These are phyloP conservation scores for Pardosa pseudoannulata DNA, from an alignment of 2,888 invertebrate species.

Conservation along the genomic window DNA sequence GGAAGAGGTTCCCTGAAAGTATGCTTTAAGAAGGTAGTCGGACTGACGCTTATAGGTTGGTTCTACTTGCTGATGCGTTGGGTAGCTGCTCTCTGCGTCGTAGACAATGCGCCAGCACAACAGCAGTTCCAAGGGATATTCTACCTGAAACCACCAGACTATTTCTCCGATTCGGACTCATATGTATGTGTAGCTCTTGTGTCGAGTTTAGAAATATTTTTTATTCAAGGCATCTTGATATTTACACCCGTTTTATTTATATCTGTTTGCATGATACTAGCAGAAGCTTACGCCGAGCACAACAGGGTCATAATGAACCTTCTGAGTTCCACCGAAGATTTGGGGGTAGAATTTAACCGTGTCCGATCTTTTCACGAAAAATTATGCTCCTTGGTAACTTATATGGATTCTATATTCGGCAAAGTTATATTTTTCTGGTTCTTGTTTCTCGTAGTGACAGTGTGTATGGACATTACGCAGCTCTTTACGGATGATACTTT, in stretches of 20 bases:
- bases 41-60: constrained; percentile 62
- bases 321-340: constrained; percentile 34
- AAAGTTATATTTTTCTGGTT: constrained; percentile 73
- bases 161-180: constrained; percentile 25
- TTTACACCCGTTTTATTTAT: constrained; percentile 72
- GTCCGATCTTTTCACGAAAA: constrained; percentile 71
- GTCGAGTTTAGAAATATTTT: constrained; percentile 61
- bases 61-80: constrained; percentile 43
- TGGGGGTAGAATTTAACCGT: constrained; percentile 53
- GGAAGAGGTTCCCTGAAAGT: constrained; percentile 38
- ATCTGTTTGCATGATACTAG: constrained; percentile 71
- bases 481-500: constrained; percentile 73
- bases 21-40: constrained; percentile 42
- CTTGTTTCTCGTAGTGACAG: constrained; percentile 62
- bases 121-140: constrained; percentile 63
- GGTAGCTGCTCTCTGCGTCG: constrained; percentile 50
- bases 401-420: constrained; percentile 69
- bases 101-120: constrained; percentile 63
- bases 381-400: constrained; percentile 67
- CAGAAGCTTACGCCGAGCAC: constrained; percentile 68
- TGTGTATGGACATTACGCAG: constrained; percentile 73
- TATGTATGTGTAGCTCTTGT: constrained; percentile 67
- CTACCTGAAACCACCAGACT: constrained; percentile 49
- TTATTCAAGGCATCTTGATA: constrained; percentile 72
- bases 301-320: constrained; percentile 62